Evolutionary conservation across 2,113 vertebrate species (phyloP).

Genomic region (Erythrolamprus reginae): DNA sequence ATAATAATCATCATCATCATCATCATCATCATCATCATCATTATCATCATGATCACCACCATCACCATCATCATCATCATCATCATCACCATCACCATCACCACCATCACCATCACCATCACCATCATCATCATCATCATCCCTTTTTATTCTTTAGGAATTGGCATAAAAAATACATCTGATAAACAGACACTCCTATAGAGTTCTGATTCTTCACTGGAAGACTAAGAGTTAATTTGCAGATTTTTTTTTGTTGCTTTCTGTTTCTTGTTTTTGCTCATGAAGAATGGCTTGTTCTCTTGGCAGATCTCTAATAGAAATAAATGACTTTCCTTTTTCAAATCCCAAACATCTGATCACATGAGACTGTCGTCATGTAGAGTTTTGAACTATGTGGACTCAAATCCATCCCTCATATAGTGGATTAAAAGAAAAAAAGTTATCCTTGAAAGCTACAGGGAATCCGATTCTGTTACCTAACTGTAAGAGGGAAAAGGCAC

Average conservation of each 20-base stretch:
- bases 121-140: too few species aligned
- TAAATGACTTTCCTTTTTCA: constrained; percentile 15
- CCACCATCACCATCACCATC: too few species aligned
- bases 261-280: constrained; percentile 1
- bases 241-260: not conserved
- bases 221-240: constrained; percentile 14
- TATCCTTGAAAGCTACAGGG: constrained; percentile 1
- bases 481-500: not conserved
- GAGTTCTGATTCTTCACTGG: not conserved
- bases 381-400: constrained; percentile 22
- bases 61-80: too few species aligned
- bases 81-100: too few species aligned
- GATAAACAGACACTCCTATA: not conserved
- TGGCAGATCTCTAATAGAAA: constrained; percentile 28
- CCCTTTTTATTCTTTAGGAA: not conserved
- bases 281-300: constrained; percentile 5
- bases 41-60: too few species aligned
- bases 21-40: too few species aligned
- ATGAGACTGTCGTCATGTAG: constrained; percentile 4
- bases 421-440: not conserved
- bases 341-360: constrained; percentile 27
- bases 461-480: not conserved
- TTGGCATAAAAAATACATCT: not conserved
- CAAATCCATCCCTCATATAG: constrained; percentile 5
- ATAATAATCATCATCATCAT: too few species aligned